A percentile compares a stretch with the other conserved stretches of the same genome.
Conservation (phyloP, 2,797 vertebrate genomes). For the Pristis pectinata region DNA sequence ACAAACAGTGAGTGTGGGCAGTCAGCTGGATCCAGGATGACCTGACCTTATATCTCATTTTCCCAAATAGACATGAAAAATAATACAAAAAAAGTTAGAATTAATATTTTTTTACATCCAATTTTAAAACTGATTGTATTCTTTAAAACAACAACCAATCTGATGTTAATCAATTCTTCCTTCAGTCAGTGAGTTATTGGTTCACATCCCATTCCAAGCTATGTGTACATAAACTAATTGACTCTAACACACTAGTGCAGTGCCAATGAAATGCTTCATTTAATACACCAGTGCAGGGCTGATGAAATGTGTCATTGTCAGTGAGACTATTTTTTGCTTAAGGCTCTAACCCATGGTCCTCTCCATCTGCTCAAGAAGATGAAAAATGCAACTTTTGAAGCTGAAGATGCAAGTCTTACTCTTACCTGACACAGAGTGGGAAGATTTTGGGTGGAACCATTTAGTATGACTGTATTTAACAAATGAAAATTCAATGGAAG, state of each 20-base stretch:
- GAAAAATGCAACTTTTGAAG: not conserved
- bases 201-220: not conserved
- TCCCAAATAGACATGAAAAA: not conserved
- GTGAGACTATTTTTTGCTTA: not conserved
- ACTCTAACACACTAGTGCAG: not conserved
- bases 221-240: not conserved
- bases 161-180: not conserved
- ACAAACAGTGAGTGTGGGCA: too few relatives aligned
- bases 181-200: not conserved
- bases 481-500: not conserved
- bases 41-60: not conserved
- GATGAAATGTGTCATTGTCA: not conserved
- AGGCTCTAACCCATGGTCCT: not conserved
- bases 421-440: not conserved
- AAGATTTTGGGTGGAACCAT: not conserved
- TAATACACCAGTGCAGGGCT: not conserved
- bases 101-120: not conserved
- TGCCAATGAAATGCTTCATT: not conserved
- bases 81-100: not conserved
- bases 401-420: not conserved
- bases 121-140: not conserved
- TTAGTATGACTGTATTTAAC: not conserved
- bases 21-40: too few relatives aligned
- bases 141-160: not conserved
- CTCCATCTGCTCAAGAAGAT: not conserved